Evolutionary conservation across 2,888 invertebrate genomes (phyloP), one percentile per base, ranked within the genome.

Genomic region (Thumatha senex): DNA sequence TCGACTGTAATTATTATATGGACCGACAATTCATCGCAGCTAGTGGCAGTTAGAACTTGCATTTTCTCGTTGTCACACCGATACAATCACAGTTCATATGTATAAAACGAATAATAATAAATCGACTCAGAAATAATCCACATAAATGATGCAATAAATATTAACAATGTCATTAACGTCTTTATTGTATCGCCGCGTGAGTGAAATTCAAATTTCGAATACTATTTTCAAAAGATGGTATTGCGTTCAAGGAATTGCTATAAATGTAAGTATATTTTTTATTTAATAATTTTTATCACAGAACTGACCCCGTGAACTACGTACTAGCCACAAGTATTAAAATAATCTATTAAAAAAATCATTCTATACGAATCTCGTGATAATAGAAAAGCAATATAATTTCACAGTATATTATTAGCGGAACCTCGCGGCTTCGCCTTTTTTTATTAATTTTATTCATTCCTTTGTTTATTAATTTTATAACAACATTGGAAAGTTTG

Each of bases 121-220:
- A n/a, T n/a, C n/a, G n/a, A n/a, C n/a, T n/a, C 12, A 30, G n/a
- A 24, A 41, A 8, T 31, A 31, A 31, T 31, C 2, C 5, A 31
- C 9, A 7, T 31, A 31, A 31, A 8, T 31, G n/a, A 0, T 18
- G n/a, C 33, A 44, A 50, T 46, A 40, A 56, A 54, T 62, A 53
- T 46, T 55, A 66, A 73, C 63, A 65, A 85, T 85, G 84, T 80
- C 78, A 62, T 83, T 83, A 49, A 82, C 80, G 51, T 76, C 75
- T 40, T 64, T 84, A 12, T 47, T 79, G 8, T 51, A 73, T 30
- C 70, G 75, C 18, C 74, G 70, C 53, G 58, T 69, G 31, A 68
- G 70, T 63, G 75, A 70, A 35, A 57, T 72, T 35, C 73, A 64
- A 47, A 34, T 61, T 14, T 40, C 67, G 2, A 35, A 11, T 1